Percentiles rank a stretch among this genome's conserved stretches.
phyloP scores from a whole-genome alignment of 2,797 vertebrate genomes.

The Pseudomugil tenellus region DNA sequence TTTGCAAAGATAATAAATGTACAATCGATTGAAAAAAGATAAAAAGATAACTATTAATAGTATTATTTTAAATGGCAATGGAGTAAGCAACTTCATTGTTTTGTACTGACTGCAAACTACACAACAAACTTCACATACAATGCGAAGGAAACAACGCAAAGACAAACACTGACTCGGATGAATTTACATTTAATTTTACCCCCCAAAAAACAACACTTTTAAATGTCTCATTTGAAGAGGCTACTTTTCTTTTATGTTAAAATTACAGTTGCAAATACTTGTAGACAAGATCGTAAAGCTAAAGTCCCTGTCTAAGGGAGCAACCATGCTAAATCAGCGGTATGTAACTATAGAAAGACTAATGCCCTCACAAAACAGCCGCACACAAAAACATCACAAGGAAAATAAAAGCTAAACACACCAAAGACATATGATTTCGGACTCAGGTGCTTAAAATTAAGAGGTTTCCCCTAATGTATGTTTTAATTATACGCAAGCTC shows the following conservation, averaged over 20 bases:
- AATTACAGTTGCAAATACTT: not conserved
- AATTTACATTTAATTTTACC: not conserved
- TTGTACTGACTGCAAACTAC: too few species aligned
- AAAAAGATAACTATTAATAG: too few species aligned
- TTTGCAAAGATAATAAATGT: not conserved
- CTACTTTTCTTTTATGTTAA: not conserved
- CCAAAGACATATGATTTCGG: not conserved
- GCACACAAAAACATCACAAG: not conserved
- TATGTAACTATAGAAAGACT: not conserved
- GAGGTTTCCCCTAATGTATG: not conserved
- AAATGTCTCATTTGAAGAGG: not conserved
- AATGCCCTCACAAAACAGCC: not conserved
- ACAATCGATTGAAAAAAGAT: too few species aligned
- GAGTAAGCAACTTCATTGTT: not conserved
- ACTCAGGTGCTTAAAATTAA: not conserved
- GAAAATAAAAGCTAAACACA: not conserved
- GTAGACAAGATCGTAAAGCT: not conserved
- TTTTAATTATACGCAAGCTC: not conserved
- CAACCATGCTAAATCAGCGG: slow-evolving; percentile 6
- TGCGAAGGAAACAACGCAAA: too few species aligned
- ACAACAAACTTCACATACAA: not conserved
- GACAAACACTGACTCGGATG: not conserved
- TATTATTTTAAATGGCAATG: not conserved
- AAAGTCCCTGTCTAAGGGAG: not conserved
- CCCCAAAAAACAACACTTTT: too few species aligned